Percentiles rank a stretch among this genome's conserved stretches.
phyloP scores from a whole-genome alignment of 2,888 invertebrate species.

The Heliconius charithonia region DNA sequence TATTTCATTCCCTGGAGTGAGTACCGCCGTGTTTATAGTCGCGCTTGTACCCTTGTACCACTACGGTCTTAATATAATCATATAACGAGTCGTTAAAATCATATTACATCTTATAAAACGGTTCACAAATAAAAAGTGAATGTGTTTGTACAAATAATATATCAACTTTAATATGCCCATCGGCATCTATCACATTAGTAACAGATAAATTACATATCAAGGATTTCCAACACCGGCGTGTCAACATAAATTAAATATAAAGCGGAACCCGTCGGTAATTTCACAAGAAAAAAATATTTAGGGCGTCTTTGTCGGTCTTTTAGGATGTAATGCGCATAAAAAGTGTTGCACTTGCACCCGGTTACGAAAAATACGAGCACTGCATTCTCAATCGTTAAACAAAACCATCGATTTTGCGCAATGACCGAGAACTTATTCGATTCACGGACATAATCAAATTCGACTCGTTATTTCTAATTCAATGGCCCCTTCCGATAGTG shows the following conservation, averaged over 20 bases:
- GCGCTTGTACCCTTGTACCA: too few species aligned
- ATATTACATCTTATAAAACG: background rate
- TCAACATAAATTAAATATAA: slow-evolving; percentile 37
- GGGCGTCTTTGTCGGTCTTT: slow-evolving; percentile 47
- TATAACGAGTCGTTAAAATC: too few species aligned
- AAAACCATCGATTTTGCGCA: slow-evolving; percentile 53
- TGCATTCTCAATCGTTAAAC: slow-evolving; percentile 59
- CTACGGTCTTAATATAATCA: too few species aligned
- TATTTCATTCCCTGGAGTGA: too few species aligned
- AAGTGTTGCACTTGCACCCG: slow-evolving; percentile 60
- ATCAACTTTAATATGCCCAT: slow-evolving; percentile 16
- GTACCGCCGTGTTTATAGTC: too few species aligned
- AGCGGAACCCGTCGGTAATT: slow-evolving; percentile 42
- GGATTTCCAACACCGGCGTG: slow-evolving; percentile 29
- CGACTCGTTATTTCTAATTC: slow-evolving; percentile 38
- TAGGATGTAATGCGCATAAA: slow-evolving; percentile 62
- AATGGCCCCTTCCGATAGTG: slow-evolving; percentile 42
- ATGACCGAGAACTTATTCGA: slow-evolving; percentile 57
- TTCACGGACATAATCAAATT: slow-evolving; percentile 55
- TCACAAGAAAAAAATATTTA: slow-evolving; percentile 44
- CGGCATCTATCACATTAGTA: slow-evolving; percentile 23
- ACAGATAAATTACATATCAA: slow-evolving; percentile 38
- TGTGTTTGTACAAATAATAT: background rate
- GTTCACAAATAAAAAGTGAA: background rate
- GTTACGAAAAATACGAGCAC: slow-evolving; percentile 61